Evolutionary conservation across 2,797 vertebrate genomes (phyloP).

Genomic region (Anas bahamensis): DNA sequence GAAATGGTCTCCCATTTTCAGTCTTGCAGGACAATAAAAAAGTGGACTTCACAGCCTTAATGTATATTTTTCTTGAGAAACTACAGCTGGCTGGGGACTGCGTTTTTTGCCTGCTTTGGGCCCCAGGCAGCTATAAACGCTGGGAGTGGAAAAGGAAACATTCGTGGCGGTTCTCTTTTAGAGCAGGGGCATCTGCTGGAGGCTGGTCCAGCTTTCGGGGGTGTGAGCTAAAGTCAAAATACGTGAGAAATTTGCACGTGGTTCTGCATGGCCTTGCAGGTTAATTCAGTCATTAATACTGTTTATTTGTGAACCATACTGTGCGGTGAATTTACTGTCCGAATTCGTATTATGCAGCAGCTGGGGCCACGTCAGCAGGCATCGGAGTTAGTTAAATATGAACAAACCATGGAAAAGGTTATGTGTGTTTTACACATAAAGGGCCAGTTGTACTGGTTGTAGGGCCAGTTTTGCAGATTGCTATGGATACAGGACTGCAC

Average conservation of each 20-base stretch:
- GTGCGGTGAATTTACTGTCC: background rate
- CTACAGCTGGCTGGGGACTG: constrained; percentile 52
- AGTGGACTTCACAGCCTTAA: constrained; percentile 25
- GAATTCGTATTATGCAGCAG: background rate
- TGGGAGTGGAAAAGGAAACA: constrained; percentile 17
- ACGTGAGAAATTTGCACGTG: background rate
- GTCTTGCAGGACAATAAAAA: constrained; percentile 8
- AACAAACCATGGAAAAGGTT: background rate
- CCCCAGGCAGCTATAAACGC: constrained; percentile 4
- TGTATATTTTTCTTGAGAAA: constrained; percentile 35
- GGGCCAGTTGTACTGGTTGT: background rate
- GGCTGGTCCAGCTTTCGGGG: background rate
- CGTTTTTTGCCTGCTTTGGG: constrained; percentile 6
- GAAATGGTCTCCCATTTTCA: constrained; percentile 23
- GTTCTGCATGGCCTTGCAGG: background rate
- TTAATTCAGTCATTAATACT: background rate
- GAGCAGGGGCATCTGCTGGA: background rate
- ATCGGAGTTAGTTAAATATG: background rate
- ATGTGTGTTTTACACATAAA: background rate
- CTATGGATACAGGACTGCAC: background rate
- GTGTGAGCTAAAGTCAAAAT: background rate
- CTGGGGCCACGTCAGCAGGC: background rate
- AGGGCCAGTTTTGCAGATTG: background rate
- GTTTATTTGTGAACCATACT: background rate
- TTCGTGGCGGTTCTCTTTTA: constrained; percentile 26